Evolutionary conservation across 1,140 invertebrate species (phyloP).

Genomic region (Tribolium madens): DNA sequence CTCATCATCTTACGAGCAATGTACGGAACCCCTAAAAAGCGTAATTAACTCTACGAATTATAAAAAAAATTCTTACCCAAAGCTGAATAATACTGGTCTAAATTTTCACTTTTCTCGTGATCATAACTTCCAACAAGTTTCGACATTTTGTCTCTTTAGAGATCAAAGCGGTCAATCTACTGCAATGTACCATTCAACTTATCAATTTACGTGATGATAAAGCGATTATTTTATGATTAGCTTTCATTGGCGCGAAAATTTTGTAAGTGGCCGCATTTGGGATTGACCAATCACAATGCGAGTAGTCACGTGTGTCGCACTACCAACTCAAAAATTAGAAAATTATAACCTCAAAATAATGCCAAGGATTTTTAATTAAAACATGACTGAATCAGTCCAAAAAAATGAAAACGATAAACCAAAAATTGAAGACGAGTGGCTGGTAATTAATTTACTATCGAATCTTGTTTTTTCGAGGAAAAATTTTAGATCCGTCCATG

Average conservation of each 20-base stretch:
- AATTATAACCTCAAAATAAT: conserved; percentile 9
- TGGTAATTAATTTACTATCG: conserved; percentile 53
- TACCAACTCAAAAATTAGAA: not conserved
- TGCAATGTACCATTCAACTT: conserved; percentile 1
- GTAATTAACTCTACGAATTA: conserved; percentile 52
- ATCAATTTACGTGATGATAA: conserved; percentile 26
- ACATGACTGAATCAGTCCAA: conserved; percentile 39
- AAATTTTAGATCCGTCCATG: conserved; percentile 77
- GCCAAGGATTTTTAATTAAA: conserved; percentile 26
- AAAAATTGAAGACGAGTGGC: conserved; percentile 58
- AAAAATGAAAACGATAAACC: conserved; percentile 37
- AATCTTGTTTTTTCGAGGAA: not conserved
- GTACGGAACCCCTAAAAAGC: conserved; percentile 65
- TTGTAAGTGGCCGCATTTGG: not conserved
- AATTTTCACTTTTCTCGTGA: conserved; percentile 73
- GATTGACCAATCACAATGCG: not conserved
- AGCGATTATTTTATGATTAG: not conserved
- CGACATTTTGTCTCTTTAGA: conserved; percentile 52
- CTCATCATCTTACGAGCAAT: conserved; percentile 74
- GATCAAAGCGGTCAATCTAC: not conserved
- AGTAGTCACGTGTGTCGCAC: not conserved
- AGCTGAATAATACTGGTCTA: conserved; percentile 72
- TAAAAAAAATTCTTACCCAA: conserved; percentile 67
- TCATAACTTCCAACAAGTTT: conserved; percentile 70
- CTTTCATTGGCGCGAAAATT: too few relatives aligned